Conservation (phyloP, 2,797 vertebrate species). For the Leptoclinus maculatus region DNA sequence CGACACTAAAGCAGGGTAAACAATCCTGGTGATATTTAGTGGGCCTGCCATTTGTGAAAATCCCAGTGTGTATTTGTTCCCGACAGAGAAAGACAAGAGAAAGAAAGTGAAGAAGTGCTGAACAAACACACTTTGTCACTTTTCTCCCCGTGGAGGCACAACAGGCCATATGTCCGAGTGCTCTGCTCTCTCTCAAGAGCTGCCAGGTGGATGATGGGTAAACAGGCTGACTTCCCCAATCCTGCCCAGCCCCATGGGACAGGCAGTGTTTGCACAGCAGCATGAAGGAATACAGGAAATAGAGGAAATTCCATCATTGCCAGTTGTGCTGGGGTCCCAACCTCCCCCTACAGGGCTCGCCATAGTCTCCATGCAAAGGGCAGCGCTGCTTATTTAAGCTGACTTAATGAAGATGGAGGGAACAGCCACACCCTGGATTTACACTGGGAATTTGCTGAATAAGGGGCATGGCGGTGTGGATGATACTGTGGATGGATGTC, state of each 20-base stretch:
- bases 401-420: conserved; percentile 67
- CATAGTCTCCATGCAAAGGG: conserved; percentile 29
- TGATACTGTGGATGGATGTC: conserved; percentile 42
- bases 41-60: conserved; percentile 61
- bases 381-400: conserved; percentile 62
- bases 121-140: conserved; percentile 66
- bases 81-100: conserved; percentile 49
- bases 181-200: conserved; percentile 71
- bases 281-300: conserved; percentile 75
- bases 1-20: conserved; percentile 57
- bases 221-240: conserved; percentile 71
- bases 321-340: conserved; percentile 50
- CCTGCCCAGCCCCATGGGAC: conserved; percentile 68
- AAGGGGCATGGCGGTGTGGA: conserved; percentile 37
- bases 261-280: conserved; percentile 75
- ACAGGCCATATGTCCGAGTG: conserved; percentile 39
- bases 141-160: conserved; percentile 28
- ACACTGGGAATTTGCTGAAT: conserved; percentile 67
- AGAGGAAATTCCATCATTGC: conserved; percentile 77
- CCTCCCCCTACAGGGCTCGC: not conserved
- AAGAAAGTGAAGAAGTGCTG: conserved; percentile 67
- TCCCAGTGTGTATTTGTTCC: conserved; percentile 47
- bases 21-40: conserved; percentile 59
- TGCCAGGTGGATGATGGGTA: conserved; percentile 80
- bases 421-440: conserved; percentile 36